These are phyloP conservation scores for Tigriopus japonicus DNA, from an alignment of 1,140 invertebrate genomes.

Conservation along the genomic window DNA sequence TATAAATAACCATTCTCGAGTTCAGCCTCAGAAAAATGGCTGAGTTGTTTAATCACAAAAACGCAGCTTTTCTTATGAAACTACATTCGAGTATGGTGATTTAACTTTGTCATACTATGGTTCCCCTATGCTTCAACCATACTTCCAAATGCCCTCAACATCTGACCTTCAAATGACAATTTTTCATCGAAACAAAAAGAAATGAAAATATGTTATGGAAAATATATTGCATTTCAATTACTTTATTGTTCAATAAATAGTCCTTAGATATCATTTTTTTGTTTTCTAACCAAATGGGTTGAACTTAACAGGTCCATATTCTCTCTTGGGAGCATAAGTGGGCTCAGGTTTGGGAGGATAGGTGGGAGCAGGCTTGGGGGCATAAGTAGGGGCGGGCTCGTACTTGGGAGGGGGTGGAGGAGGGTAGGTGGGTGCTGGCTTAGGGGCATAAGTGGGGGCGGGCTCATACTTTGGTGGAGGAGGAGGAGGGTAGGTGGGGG, in stretches of 20 bases:
- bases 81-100: too few relatives aligned
- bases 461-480: neutral
- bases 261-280: neutral
- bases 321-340: neutral
- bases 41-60: too few relatives aligned
- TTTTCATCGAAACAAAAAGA: too few relatives aligned
- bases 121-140: too few relatives aligned
- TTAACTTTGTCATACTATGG: too few relatives aligned
- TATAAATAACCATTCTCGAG: too few relatives aligned
- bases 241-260: neutral
- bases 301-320: slow-evolving; percentile 1
- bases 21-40: too few relatives aligned
- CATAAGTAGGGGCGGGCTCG: neutral
- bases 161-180: too few relatives aligned
- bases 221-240: too few relatives aligned
- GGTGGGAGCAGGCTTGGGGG: neutral
- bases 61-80: too few relatives aligned
- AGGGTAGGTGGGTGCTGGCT: neutral
- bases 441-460: slow-evolving; percentile 3
- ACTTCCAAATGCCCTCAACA: too few relatives aligned
- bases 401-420: neutral
- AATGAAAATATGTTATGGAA: too few relatives aligned
- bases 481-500: neutral
- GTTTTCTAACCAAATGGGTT: neutral
- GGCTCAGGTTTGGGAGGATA: neutral